phyloP scores from a whole-genome alignment of 2,113 vertebrate genomes.

The Cyprinodon variegatus region DNA sequence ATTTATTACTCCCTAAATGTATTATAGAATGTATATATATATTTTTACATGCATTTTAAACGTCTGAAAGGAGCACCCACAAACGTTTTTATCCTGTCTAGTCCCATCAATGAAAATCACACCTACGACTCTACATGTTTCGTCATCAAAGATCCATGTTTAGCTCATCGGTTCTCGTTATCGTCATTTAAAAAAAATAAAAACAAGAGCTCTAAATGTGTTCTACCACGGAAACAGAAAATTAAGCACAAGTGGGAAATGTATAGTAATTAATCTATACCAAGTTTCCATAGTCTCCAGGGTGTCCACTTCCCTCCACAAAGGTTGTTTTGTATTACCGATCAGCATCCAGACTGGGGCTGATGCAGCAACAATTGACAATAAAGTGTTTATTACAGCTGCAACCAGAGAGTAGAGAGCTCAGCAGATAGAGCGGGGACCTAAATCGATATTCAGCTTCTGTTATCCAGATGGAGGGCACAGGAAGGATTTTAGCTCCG shows the following conservation, averaged over 20 bases:
- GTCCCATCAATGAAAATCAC: too few species aligned
- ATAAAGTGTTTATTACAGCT: neutral
- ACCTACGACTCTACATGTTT: too few species aligned
- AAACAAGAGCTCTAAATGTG: neutral
- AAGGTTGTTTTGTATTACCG: neutral
- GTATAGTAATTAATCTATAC: neutral
- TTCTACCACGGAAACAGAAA: neutral
- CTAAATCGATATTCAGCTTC: conserved; percentile 45
- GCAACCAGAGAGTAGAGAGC: conserved; percentile 13
- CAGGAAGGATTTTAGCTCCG: conserved; percentile 61
- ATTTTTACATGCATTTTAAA: too few species aligned
- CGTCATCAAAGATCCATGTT: too few species aligned
- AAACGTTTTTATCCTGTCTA: too few species aligned
- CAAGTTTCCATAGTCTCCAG: too few species aligned
- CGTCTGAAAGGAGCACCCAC: too few species aligned
- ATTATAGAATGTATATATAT: too few species aligned
- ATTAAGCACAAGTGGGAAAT: neutral
- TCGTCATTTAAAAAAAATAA: too few species aligned
- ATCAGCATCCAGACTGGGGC: neutral
- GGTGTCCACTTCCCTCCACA: too few species aligned
- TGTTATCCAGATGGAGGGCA: conserved; percentile 68
- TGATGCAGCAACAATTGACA: neutral
- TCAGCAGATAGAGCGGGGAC: conserved; percentile 25
- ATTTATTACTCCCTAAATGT: too few species aligned
- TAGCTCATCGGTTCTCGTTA: too few species aligned